phyloP scores from a whole-genome alignment of 2,113 vertebrate genomes.

The Baryphthengus martii region DNA sequence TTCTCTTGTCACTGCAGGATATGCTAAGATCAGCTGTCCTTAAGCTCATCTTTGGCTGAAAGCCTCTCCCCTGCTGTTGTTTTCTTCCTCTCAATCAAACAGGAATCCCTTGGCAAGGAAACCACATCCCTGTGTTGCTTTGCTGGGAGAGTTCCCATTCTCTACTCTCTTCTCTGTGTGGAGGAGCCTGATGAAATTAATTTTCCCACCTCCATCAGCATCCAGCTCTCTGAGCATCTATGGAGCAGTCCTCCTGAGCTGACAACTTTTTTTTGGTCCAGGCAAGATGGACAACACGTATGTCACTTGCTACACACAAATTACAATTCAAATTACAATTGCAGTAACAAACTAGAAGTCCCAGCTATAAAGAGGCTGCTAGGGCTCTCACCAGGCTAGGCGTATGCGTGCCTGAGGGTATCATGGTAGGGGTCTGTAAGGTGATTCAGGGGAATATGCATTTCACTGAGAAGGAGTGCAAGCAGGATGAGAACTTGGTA shows the following conservation, averaged over 20 bases:
- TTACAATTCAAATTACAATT: not conserved
- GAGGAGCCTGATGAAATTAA: not conserved
- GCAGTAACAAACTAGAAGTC: not conserved
- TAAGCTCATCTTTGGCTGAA: not conserved
- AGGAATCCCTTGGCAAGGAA: not conserved
- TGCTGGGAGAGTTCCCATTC: not conserved
- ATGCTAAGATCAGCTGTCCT: not conserved
- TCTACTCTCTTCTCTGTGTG: not conserved
- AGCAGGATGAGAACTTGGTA: not conserved
- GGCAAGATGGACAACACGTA: not conserved
- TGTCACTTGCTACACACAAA: not conserved
- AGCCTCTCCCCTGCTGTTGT: not conserved
- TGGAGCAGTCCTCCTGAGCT: not conserved
- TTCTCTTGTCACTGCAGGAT: not conserved
- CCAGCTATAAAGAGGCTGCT: not conserved
- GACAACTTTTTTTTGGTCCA: not conserved
- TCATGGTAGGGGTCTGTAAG: not conserved
- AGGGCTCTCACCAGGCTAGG: not conserved
- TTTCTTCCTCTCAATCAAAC: conserved; percentile 28
- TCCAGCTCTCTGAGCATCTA: not conserved
- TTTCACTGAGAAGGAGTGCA: not conserved
- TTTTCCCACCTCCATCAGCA: not conserved
- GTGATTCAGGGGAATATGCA: not conserved
- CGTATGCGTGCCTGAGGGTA: not conserved
- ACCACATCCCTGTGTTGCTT: not conserved